Base-by-base conservation (phyloP, 2,888 invertebrate species). In the Subacronicta megacephala region DNA sequence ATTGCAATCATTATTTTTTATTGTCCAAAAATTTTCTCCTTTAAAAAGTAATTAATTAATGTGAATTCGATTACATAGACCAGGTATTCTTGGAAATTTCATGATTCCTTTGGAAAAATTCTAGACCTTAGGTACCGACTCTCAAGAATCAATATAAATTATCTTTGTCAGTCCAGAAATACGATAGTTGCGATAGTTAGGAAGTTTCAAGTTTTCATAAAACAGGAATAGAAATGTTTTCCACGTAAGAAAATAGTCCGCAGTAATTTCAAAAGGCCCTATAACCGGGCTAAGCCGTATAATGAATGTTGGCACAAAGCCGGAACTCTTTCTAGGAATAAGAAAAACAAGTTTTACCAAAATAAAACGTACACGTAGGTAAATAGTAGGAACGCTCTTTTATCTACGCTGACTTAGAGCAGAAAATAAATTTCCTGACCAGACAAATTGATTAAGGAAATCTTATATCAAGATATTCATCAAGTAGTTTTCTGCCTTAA, bases 391-490 rank as follows among this genome's bases (percentile, higher is more conserved):
- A 50, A 46, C 35, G 49, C 18, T 44, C 26, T 29, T 62, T 56
- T 58, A 54, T 45, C 23, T 36, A 26, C 45, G 16, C 41, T 43
- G 29, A 31, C 26, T 53, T 49, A 50, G 18, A 17, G 23, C 7
- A 7, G n/a, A 16, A 16, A 20, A 45, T 68, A 49, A 49, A 45
- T 47, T 38, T 13, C 42, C 13, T 6, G 33, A 60, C 52, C 46
- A 37, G 36, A 33, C 44, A 60, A 50, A 62, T 45, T 66, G 26
- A 41, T 59, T 62, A 41, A 59, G 7, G 44, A 41, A 45, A 66
- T 62, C 23, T 59, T 15, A 51, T 40, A 42, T 41, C 50, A 33
- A 33, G 36, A 9, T 45, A 36, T 31, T 45, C n/a, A 36, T 60
- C 60, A 51, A 66, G 44, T 45, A 50, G 35, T 33, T 7, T 17